Conservation (phyloP, 1,140 invertebrate species). For the Octopus sinensis region DNA sequence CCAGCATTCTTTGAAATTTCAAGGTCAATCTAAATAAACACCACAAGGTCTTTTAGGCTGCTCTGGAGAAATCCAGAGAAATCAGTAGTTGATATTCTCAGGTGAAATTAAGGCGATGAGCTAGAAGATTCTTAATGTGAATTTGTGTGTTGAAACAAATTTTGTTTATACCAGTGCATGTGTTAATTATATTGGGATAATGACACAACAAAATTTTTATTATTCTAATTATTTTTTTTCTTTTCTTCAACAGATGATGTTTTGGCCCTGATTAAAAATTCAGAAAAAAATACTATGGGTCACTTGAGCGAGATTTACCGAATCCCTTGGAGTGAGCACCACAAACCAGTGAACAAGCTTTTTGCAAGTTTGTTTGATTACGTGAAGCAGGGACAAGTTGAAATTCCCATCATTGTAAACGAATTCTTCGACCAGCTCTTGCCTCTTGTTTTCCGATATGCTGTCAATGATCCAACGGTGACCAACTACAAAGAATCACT, state of each 20-base stretch:
- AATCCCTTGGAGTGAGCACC: slow-evolving; percentile 66
- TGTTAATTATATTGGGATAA: no score
- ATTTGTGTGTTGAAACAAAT: no score
- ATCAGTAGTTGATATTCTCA: no score
- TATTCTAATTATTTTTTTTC: not conserved
- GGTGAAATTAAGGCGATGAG: no score
- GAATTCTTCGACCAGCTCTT: slow-evolving; percentile 81
- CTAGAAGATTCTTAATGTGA: no score
- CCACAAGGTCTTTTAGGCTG: no score
- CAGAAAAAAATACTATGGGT: slow-evolving; percentile 76
- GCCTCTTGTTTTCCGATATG: slow-evolving; percentile 76
- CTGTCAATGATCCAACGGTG: slow-evolving; percentile 56
- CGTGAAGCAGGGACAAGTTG: slow-evolving; percentile 58
- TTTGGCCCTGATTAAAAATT: slow-evolving; percentile 68
- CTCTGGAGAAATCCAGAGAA: no score
- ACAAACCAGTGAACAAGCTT: slow-evolving; percentile 65
- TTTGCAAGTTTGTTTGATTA: slow-evolving; percentile 72
- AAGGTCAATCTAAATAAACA: no score
- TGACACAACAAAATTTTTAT: no score
- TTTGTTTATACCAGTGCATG: no score
- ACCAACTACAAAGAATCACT: slow-evolving; percentile 72
- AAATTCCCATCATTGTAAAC: slow-evolving; percentile 66
- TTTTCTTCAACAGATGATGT: slow-evolving; percentile 70
- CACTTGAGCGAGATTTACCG: slow-evolving; percentile 72
- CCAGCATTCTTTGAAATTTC: no score